phyloP scores from a whole-genome alignment of 2,888 invertebrate genomes.

The Margaritifera margaritifera region DNA sequence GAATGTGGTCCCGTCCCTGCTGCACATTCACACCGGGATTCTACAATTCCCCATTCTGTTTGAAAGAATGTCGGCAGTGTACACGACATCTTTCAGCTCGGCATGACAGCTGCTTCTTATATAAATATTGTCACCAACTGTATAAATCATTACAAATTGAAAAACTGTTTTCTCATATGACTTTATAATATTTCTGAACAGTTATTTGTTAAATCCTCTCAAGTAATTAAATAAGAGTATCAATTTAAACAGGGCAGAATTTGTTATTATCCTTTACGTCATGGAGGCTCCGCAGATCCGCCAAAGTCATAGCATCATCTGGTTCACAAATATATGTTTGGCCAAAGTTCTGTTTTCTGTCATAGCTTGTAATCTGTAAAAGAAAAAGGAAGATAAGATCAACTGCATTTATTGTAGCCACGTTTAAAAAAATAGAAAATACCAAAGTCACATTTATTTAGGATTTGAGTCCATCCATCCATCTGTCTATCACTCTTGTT shows the following conservation, averaged over 20 bases:
- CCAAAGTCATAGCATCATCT: slow-evolving; percentile 19
- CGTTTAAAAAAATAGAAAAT: too few species aligned
- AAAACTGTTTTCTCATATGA: slow-evolving; percentile 25
- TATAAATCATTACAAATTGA: slow-evolving; percentile 9
- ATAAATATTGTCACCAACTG: slow-evolving; percentile 1
- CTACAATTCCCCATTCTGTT: slow-evolving; percentile 21
- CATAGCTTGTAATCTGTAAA: slow-evolving; percentile 43
- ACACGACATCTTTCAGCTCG: slow-evolving; percentile 26
- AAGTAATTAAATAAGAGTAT: slow-evolving; percentile 10
- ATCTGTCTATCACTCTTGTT: too few species aligned
- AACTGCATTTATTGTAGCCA: too few species aligned
- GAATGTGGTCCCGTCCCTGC: slow-evolving; percentile 41
- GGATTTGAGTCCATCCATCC: too few species aligned
- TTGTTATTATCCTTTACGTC: slow-evolving; percentile 22
- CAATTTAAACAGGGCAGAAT: slow-evolving; percentile 8
- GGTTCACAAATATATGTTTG: slow-evolving; percentile 8
- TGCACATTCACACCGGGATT: slow-evolving; percentile 45
- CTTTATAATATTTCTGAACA: slow-evolving; percentile 10
- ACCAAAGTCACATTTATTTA: too few species aligned
- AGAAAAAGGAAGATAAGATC: not conserved
- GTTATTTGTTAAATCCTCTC: slow-evolving; percentile 5
- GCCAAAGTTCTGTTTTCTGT: slow-evolving; percentile 33
- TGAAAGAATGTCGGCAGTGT: slow-evolving; percentile 26
- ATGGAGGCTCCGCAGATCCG: slow-evolving; percentile 9
- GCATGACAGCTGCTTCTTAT: slow-evolving; percentile 18